phyloP scores from a whole-genome alignment of 2,797 vertebrate genomes.

The Rachycentron canadum region DNA sequence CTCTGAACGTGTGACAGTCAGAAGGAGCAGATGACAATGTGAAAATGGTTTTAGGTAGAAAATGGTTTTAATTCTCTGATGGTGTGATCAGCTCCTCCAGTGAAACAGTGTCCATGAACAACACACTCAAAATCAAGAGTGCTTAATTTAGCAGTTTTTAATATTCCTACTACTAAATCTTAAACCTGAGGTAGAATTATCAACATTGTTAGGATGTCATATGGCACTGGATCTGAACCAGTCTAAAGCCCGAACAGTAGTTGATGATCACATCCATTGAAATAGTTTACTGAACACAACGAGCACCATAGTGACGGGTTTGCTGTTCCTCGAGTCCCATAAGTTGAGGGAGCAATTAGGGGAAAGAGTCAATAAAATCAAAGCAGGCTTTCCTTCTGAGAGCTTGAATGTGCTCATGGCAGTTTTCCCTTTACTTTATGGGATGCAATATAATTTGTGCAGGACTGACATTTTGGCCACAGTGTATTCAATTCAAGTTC shows the following conservation, averaged over 20 bases:
- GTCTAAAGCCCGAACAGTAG: not conserved
- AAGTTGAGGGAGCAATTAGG: not conserved
- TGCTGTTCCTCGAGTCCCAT: not conserved
- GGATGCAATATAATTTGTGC: not conserved
- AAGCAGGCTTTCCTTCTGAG: not conserved
- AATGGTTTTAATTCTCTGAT: not conserved
- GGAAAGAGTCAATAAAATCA: not conserved
- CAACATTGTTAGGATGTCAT: not conserved
- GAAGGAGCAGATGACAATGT: not conserved
- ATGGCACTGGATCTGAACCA: too few species aligned
- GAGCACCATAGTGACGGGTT: not conserved
- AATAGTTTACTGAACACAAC: not conserved
- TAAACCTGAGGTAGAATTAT: not conserved
- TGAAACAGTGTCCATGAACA: not conserved
- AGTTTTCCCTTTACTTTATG: not conserved
- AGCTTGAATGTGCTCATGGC: not conserved
- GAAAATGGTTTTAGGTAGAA: not conserved
- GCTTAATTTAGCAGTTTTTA: not conserved
- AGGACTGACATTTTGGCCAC: not conserved
- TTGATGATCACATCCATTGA: not conserved
- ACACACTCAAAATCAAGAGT: not conserved
- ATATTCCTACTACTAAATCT: not conserved
- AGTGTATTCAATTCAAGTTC: too few species aligned
- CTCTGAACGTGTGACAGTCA: not conserved
- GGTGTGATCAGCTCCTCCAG: not conserved